phyloP scores from a whole-genome alignment of 2,797 vertebrate species.

The Heterohyrax brucei region DNA sequence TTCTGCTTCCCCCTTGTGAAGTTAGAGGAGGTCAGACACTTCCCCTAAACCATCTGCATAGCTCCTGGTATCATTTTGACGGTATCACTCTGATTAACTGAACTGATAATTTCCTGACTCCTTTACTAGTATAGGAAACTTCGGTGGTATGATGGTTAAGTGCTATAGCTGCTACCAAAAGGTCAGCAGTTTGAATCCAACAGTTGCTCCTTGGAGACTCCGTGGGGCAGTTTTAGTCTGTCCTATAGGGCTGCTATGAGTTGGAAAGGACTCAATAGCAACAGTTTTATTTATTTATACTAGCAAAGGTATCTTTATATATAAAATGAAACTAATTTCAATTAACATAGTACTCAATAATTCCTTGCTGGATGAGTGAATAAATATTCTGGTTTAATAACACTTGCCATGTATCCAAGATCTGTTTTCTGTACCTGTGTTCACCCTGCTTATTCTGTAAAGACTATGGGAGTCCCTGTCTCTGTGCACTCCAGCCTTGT shows the following conservation, averaged over 20 bases:
- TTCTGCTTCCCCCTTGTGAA: too few relatives aligned
- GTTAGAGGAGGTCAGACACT: too few relatives aligned
- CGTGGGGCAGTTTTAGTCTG: too few relatives aligned
- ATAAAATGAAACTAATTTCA: background rate
- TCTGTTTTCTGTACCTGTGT: background rate
- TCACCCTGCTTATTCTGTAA: background rate
- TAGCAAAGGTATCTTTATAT: background rate
- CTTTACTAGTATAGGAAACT: background rate
- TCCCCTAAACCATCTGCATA: too few relatives aligned
- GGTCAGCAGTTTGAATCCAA: too few relatives aligned
- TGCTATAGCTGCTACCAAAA: too few relatives aligned
- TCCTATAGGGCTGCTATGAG: too few relatives aligned
- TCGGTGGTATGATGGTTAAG: too few relatives aligned
- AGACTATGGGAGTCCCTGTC: background rate
- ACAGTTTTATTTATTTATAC: too few relatives aligned
- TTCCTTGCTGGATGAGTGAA: background rate
- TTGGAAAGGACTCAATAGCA: too few relatives aligned
- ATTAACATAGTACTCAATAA: background rate
- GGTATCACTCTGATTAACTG: background rate
- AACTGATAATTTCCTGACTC: background rate
- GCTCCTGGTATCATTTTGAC: background rate
- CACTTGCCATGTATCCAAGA: too few relatives aligned
- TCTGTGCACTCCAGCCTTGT: background rate
- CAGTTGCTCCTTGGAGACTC: too few relatives aligned
- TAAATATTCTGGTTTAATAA: background rate